phyloP scores from a whole-genome alignment of 2,797 vertebrate genomes.

The Spatula clypeata region DNA sequence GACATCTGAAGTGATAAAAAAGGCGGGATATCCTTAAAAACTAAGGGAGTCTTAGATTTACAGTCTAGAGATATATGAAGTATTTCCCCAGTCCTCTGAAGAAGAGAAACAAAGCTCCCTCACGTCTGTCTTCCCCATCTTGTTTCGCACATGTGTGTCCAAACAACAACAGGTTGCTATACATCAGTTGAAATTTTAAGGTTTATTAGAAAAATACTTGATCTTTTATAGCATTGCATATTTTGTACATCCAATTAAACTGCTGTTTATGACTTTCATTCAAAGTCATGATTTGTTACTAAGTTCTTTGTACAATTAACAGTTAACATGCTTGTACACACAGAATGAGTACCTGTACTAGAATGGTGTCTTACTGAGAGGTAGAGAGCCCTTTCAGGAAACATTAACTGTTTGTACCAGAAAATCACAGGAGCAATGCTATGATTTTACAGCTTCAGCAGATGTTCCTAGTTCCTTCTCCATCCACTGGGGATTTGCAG shows the following conservation, averaged over 20 bases:
- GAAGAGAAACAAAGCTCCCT: background rate
- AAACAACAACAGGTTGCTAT: background rate
- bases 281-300: background rate
- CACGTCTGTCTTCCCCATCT: background rate
- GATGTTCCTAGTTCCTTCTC: background rate
- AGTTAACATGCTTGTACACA: fast-evolving
- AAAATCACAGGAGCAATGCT: background rate
- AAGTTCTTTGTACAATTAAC: background rate
- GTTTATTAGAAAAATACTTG: conserved; percentile 9
- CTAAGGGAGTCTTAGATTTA: background rate
- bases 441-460: background rate
- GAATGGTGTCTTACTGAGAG: background rate
- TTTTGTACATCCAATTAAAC: background rate
- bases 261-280: background rate
- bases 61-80: background rate
- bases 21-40: background rate
- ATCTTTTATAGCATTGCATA: background rate
- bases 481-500: background rate
- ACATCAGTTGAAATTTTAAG: background rate
- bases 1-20: background rate
- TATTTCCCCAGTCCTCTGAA: background rate
- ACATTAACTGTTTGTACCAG: background rate
- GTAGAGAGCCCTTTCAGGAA: background rate
- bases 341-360: background rate
- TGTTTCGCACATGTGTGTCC: background rate